These are phyloP conservation scores for Pandion haliaetus DNA, from an alignment of 2,113 vertebrate genomes.

Conservation along the genomic window DNA sequence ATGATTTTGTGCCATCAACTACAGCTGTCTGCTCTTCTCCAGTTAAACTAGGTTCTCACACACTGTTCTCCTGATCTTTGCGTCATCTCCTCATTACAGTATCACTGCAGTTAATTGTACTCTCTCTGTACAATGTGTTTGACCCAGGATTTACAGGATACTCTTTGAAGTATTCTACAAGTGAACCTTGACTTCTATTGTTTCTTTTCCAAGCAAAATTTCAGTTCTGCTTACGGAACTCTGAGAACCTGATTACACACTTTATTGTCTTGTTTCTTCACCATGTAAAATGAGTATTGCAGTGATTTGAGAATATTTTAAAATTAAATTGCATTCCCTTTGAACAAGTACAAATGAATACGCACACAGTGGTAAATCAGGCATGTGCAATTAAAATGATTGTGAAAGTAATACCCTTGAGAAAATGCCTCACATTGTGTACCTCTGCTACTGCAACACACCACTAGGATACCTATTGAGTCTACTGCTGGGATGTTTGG, in stretches of 20 bases:
- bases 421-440: not conserved
- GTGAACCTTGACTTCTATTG: not conserved
- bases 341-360: conserved; percentile 9
- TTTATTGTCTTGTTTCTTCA: not conserved
- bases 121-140: not conserved
- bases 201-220: not conserved
- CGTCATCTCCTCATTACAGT: not conserved
- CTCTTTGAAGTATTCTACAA: not conserved
- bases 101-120: not conserved
- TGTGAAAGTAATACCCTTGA: conserved; percentile 37
- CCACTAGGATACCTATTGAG: not conserved
- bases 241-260: not conserved
- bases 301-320: not conserved
- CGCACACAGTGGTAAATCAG: not conserved
- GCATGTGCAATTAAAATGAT: not conserved
- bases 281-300: not conserved
- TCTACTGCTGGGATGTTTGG: not conserved
- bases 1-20: not conserved
- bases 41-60: not conserved
- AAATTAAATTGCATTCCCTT: conserved; percentile 12
- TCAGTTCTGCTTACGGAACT: not conserved
- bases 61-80: not conserved
- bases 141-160: not conserved
- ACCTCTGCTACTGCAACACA: not conserved
- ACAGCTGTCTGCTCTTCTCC: not conserved